Percentiles rank a stretch among this genome's conserved stretches.
Conservation (phyloP, 2,113 vertebrate species). For the Bagarius yarrelli region DNA sequence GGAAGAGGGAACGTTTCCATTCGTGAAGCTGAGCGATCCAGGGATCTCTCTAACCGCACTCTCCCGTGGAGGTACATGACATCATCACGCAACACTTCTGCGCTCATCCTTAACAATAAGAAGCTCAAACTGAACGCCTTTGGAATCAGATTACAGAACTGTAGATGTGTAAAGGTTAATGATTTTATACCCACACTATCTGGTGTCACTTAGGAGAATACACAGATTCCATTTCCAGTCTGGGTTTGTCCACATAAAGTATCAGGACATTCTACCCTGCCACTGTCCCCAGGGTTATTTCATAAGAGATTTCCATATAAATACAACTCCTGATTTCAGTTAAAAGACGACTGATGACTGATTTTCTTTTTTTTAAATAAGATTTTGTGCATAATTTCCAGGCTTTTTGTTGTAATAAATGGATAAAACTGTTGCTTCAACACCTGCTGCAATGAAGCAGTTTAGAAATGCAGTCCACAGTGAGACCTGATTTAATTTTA, state of each 20-base stretch:
- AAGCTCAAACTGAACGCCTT: not conserved
- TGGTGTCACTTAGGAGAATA: not conserved
- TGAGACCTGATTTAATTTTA: not conserved
- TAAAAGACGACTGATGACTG: no score
- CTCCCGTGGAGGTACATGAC: constrained; percentile 77
- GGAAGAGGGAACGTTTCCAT: constrained; percentile 73
- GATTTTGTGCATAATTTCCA: not conserved
- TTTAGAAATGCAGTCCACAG: not conserved
- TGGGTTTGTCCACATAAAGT: not conserved
- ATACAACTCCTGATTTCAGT: not conserved
- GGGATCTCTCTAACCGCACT: constrained; percentile 81
- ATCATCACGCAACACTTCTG: not conserved
- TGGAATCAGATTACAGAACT: not conserved
- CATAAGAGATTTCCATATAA: not conserved
- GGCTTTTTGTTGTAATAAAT: not conserved
- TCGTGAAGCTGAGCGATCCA: constrained; percentile 90
- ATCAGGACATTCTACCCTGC: not conserved
- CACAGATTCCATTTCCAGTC: not conserved
- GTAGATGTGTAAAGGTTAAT: not conserved
- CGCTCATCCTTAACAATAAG: not conserved
- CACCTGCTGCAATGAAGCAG: no score
- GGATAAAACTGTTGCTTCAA: no score
- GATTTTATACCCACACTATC: not conserved
- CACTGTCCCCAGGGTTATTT: not conserved
- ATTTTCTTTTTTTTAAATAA: not conserved